Percentiles rank a stretch among this genome's conserved stretches.
phyloP scores from a whole-genome alignment of 2,888 invertebrate species.

The Charanyca ferruginea region DNA sequence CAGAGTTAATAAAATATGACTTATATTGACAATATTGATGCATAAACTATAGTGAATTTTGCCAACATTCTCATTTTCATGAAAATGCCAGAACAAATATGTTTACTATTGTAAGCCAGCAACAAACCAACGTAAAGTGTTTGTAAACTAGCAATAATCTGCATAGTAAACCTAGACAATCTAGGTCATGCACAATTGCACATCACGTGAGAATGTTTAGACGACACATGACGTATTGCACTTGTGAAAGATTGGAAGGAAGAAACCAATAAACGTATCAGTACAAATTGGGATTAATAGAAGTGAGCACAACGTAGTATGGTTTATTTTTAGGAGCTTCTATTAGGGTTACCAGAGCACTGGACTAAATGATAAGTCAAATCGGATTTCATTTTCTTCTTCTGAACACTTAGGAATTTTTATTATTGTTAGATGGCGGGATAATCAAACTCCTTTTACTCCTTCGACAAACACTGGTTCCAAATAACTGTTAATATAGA shows the following conservation, averaged over 20 bases:
- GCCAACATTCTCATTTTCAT: slow-evolving; percentile 3
- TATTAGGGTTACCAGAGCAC: slow-evolving; percentile 38
- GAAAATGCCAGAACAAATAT: neutral
- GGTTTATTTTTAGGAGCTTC: slow-evolving; percentile 29
- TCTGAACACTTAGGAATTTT: no score
- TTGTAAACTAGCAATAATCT: slow-evolving; percentile 1
- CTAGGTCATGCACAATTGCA: slow-evolving; percentile 35
- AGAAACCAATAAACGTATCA: slow-evolving; percentile 60
- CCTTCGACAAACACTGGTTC: no score
- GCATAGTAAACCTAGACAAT: slow-evolving; percentile 13
- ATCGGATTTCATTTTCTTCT: no score
- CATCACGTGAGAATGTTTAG: slow-evolving; percentile 46
- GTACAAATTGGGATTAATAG: slow-evolving; percentile 60
- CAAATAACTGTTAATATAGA: no score
- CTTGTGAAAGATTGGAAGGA: slow-evolving; percentile 53
- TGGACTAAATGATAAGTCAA: neutral
- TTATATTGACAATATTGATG: no score
- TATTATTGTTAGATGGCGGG: no score
- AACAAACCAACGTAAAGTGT: slow-evolving; percentile 5
- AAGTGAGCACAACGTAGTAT: slow-evolving; percentile 49
- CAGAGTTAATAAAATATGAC: no score
- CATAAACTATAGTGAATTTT: neutral
- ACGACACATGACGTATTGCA: slow-evolving; percentile 54
- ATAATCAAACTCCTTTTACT: no score
- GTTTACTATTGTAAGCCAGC: neutral